phyloP scores from a whole-genome alignment of 2,888 invertebrate genomes.

The Mactromeris polynyma region DNA sequence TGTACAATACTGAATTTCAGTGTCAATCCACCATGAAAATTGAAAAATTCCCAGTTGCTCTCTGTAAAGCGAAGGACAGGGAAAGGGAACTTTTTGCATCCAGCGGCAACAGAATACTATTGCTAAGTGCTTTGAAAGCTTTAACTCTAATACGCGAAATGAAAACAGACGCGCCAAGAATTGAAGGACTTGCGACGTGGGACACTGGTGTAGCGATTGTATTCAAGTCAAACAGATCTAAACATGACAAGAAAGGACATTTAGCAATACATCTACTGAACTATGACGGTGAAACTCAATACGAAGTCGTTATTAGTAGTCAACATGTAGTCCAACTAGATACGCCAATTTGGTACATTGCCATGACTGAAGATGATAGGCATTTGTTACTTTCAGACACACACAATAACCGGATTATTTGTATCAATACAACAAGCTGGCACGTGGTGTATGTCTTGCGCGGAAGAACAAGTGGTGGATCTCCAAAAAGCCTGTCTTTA shows the following conservation, averaged over 20 bases:
- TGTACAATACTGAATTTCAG: conserved; percentile 41
- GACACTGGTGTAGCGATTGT: conserved; percentile 49
- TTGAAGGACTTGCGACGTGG: conserved; percentile 60
- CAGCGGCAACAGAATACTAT: conserved; percentile 37
- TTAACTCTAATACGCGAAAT: conserved; percentile 35
- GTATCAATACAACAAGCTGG: conserved; percentile 53
- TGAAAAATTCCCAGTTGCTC: conserved; percentile 51
- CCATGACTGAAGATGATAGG: conserved; percentile 39
- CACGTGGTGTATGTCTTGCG: conserved; percentile 59
- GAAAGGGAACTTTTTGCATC: conserved; percentile 49
- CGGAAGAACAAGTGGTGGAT: conserved; percentile 45
- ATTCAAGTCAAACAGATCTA: conserved; percentile 43
- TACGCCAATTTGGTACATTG: conserved; percentile 61
- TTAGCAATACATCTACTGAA: conserved; percentile 56
- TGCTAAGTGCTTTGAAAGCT: conserved; percentile 12
- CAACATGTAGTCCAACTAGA: conserved; percentile 46
- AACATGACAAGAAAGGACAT: conserved; percentile 57
- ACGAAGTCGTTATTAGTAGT: conserved; percentile 51
- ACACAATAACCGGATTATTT: conserved; percentile 54
- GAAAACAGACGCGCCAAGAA: conserved; percentile 28
- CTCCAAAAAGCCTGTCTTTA: conserved; percentile 52
- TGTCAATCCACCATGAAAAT: conserved; percentile 30
- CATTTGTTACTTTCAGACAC: conserved; percentile 59
- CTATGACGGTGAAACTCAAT: conserved; percentile 43
- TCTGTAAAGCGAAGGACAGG: conserved; percentile 37